phyloP scores from a whole-genome alignment of 2,888 invertebrate species.

The Sminthurides aquaticus region DNA sequence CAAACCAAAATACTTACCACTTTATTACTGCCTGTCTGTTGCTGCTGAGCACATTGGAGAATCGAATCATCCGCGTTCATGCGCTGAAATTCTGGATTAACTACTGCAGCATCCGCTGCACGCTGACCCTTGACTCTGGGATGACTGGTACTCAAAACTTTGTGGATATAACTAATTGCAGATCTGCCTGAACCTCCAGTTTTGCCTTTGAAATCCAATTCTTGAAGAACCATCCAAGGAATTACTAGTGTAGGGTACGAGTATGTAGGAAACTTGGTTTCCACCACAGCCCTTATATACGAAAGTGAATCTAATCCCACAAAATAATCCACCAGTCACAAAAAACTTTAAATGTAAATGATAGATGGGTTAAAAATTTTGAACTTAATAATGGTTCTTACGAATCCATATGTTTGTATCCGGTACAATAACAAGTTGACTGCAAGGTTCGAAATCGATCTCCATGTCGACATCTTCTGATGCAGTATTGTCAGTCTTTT shows the following conservation, averaged over 20 bases:
- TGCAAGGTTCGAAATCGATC: constrained; percentile 2
- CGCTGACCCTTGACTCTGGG: constrained; percentile 36
- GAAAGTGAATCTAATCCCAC: constrained; percentile 14
- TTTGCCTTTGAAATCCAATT: constrained; percentile 33
- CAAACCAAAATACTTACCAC: constrained; percentile 30
- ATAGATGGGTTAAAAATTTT: no score
- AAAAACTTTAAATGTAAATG: constrained; percentile 4
- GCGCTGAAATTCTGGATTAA: constrained; percentile 28
- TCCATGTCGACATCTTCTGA: constrained; percentile 16
- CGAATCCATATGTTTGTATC: constrained; percentile 41
- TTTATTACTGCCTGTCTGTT: constrained; percentile 13
- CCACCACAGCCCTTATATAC: constrained; percentile 25
- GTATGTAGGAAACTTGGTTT: constrained; percentile 23
- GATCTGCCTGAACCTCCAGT: not conserved
- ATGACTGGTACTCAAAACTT: constrained; percentile 30
- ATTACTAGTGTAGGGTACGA: constrained; percentile 25
- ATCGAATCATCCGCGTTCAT: constrained; percentile 40
- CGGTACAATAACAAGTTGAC: constrained; percentile 28
- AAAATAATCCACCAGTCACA: not conserved
- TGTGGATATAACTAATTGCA: constrained; percentile 24
- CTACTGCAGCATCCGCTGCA: constrained; percentile 33
- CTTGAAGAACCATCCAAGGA: constrained; percentile 43
- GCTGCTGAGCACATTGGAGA: constrained; percentile 38
- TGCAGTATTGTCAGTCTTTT: not conserved
- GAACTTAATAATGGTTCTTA: constrained; percentile 16